Evolutionary conservation across 92 coral and sea anemone genomes (phyloP).

Genomic region (Umimayanthus kanabou): DNA sequence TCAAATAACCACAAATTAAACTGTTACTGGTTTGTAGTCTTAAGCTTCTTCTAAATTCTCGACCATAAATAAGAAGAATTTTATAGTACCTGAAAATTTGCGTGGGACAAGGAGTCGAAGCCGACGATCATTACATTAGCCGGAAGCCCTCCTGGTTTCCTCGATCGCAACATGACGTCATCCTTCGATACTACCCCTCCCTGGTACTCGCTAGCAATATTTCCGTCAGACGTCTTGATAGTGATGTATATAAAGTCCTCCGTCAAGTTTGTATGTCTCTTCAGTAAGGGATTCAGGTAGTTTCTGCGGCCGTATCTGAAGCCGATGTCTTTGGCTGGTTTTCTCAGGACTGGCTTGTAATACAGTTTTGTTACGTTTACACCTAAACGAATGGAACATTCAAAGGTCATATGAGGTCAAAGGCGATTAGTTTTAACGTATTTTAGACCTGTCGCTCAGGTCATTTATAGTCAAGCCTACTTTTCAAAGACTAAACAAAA

Average conservation of each 20-base stretch:
- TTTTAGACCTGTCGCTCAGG: neutral
- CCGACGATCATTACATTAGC: conserved; percentile 50
- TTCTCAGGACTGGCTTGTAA: conserved; percentile 47
- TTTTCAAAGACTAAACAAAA: too few species aligned
- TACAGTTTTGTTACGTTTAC: conserved; percentile 27
- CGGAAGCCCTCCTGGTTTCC: conserved; percentile 31
- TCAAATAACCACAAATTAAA: too few species aligned
- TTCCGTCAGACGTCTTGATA: conserved; percentile 31
- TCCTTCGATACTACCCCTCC: conserved; percentile 36
- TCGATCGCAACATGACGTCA: conserved; percentile 40
- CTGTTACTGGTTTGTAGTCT: too few species aligned
- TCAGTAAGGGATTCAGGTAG: conserved; percentile 7
- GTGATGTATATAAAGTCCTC: conserved; percentile 50
- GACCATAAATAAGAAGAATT: too few species aligned
- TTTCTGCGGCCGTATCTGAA: neutral
- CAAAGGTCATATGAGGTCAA: neutral
- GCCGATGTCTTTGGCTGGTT: conserved; percentile 67
- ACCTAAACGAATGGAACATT: conserved; percentile 9
- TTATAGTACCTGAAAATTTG: conserved; percentile 33
- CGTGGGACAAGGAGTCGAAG: conserved; percentile 45
- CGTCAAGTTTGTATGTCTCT: neutral
- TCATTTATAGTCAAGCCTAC: neutral
- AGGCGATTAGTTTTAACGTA: neutral
- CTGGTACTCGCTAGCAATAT: conserved; percentile 37
- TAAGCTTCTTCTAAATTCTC: too few species aligned